Evolutionary conservation across 2,797 vertebrate species (phyloP).

Genomic region (Carcharodon carcharias): DNA sequence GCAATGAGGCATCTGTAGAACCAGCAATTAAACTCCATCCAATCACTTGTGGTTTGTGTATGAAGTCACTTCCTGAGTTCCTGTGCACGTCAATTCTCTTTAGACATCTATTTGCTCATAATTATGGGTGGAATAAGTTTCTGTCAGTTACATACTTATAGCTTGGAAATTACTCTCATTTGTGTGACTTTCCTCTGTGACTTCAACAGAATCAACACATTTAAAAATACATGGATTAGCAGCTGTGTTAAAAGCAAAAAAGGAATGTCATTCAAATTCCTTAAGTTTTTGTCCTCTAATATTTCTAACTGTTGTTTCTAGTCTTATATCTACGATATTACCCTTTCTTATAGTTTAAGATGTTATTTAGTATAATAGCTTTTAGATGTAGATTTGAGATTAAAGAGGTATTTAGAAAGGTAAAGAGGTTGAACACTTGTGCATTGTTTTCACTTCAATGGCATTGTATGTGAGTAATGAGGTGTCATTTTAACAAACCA

Average conservation of each 20-base stretch:
- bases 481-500: background rate
- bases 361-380: background rate
- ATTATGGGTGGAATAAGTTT: background rate
- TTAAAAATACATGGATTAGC: background rate
- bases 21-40: background rate
- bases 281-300: background rate
- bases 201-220: background rate
- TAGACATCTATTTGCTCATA: background rate
- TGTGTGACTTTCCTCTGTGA: background rate
- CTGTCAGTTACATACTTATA: background rate
- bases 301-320: background rate
- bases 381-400: background rate
- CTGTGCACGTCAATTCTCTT: background rate
- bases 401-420: background rate
- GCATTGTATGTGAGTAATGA: background rate
- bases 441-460: background rate
- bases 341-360: background rate
- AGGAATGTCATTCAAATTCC: background rate
- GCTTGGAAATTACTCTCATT: background rate
- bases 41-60: background rate
- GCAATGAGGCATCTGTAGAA: background rate
- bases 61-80: constrained; percentile 21
- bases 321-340: background rate
- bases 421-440: background rate
- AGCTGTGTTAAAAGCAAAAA: background rate